A percentile compares a stretch with the other conserved stretches of the same genome.
phyloP scores from a whole-genome alignment of 2,888 invertebrate species.

The Ennomos erosarius region DNA sequence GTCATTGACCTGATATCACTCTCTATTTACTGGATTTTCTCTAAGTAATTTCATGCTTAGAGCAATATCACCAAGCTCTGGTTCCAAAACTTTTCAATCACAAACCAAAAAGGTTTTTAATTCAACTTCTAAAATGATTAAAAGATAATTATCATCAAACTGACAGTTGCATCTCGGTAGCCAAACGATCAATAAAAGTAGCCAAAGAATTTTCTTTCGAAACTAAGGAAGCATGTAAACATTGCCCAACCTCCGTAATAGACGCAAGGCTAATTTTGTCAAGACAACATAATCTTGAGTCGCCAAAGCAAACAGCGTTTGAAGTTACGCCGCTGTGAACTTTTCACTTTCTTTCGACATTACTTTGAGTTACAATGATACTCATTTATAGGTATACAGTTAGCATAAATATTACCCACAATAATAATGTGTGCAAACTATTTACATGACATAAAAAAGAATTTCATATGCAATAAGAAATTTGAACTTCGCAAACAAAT shows the following conservation, averaged over 20 bases:
- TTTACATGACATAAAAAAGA: too few species aligned
- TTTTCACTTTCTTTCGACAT: slow-evolving; percentile 59
- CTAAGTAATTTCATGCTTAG: too few species aligned
- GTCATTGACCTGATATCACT: slow-evolving; percentile 50
- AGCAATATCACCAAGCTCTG: too few species aligned
- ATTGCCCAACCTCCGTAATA: slow-evolving; percentile 70
- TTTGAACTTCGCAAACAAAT: too few species aligned
- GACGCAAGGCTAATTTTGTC: slow-evolving; percentile 71
- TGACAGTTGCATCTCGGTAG: slow-evolving; percentile 3
- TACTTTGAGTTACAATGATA: slow-evolving; percentile 20
- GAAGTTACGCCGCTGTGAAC: slow-evolving; percentile 65
- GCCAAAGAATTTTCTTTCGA: slow-evolving; percentile 57
- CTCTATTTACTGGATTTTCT: slow-evolving; percentile 9
- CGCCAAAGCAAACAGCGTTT: slow-evolving; percentile 69
- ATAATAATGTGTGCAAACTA: too few species aligned
- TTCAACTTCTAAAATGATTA: too few species aligned
- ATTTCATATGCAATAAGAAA: too few species aligned
- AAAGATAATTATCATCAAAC: too few species aligned
- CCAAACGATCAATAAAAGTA: slow-evolving; percentile 30
- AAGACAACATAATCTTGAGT: slow-evolving; percentile 75
- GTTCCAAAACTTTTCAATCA: too few species aligned
- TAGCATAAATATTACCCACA: background rate
- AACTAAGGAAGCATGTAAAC: slow-evolving; percentile 63
- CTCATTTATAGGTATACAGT: background rate
- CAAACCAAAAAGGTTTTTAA: too few species aligned